Evolutionary conservation across 2,797 vertebrate species (phyloP).

Genomic region (Syndactyla subalaris): DNA sequence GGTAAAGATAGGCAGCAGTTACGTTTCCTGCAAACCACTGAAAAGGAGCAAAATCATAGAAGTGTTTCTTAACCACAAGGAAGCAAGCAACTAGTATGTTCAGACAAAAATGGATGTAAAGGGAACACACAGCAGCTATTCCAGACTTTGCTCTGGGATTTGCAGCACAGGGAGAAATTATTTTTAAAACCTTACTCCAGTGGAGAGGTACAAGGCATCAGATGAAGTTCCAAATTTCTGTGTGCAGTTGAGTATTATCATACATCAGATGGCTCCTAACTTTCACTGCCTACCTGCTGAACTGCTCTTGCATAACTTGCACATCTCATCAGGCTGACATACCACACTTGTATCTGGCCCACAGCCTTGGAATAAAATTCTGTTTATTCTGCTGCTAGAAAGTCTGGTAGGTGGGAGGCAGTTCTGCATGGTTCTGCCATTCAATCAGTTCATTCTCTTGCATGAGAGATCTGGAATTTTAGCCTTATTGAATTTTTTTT

Average conservation of each 20-base stretch:
- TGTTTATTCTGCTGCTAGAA: constrained; percentile 34
- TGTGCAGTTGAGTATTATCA: not conserved
- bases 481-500: not conserved
- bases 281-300: constrained; percentile 29
- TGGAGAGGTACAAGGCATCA: not conserved
- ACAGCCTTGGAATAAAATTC: not conserved
- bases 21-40: not conserved
- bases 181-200: not conserved
- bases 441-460: not conserved
- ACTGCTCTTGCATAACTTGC: constrained; percentile 34
- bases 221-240: not conserved
- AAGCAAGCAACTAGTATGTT: not conserved
- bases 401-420: constrained; percentile 38
- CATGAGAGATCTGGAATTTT: not conserved
- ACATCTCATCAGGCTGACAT: not conserved
- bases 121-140: not conserved
- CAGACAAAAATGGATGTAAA: not conserved
- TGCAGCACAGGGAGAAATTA: not conserved
- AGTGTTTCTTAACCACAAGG: not conserved
- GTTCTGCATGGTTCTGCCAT: not conserved
- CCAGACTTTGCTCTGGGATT: not conserved
- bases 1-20: not conserved
- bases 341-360: constrained; percentile 12
- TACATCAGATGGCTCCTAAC: not conserved
- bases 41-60: not conserved